A percentile compares a stretch with the other conserved stretches of the same genome.
Evolutionary conservation across 1,140 invertebrate species (phyloP).

Genomic region (Nebria ingens): DNA sequence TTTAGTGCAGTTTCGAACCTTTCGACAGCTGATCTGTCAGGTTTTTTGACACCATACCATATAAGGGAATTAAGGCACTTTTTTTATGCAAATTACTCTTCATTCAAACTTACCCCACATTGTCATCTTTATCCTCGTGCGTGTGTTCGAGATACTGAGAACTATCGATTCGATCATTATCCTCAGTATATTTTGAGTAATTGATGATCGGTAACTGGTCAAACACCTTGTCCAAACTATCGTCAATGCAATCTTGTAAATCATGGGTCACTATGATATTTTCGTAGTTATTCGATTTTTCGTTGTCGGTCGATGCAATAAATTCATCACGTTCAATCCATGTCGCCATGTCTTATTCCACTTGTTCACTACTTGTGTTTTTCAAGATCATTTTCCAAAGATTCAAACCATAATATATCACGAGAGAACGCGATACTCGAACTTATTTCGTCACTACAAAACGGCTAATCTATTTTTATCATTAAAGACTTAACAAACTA

Average conservation of each 20-base stretch:
- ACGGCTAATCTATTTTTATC: background rate
- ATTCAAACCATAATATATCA: slow-evolving; percentile 4
- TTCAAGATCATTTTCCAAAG: slow-evolving; percentile 8
- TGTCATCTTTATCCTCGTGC: slow-evolving; percentile 19
- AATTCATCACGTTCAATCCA: slow-evolving; percentile 9
- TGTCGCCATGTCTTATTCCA: slow-evolving; percentile 11
- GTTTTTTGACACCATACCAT: background rate
- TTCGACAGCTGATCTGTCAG: background rate
- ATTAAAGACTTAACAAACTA: background rate
- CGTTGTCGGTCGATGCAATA: slow-evolving; percentile 10
- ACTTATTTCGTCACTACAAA: background rate
- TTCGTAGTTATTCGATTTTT: slow-evolving; percentile 20
- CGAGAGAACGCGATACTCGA: background rate
- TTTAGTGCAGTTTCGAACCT: background rate
- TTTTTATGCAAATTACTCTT: background rate
- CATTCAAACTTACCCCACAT: slow-evolving; percentile 19
- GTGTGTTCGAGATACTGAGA: slow-evolving; percentile 20
- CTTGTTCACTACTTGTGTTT: slow-evolving; percentile 4
- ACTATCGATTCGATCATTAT: slow-evolving; percentile 18
- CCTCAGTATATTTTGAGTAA: slow-evolving; percentile 14
- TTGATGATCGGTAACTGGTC: slow-evolving; percentile 33
- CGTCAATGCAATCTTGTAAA: slow-evolving; percentile 44
- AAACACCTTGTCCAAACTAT: slow-evolving; percentile 44
- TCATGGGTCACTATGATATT: slow-evolving; percentile 40
- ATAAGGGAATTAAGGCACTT: background rate